These are phyloP conservation scores for Euspilapteryx auroguttella DNA, from an alignment of 2,888 invertebrate species.

Conservation along the genomic window DNA sequence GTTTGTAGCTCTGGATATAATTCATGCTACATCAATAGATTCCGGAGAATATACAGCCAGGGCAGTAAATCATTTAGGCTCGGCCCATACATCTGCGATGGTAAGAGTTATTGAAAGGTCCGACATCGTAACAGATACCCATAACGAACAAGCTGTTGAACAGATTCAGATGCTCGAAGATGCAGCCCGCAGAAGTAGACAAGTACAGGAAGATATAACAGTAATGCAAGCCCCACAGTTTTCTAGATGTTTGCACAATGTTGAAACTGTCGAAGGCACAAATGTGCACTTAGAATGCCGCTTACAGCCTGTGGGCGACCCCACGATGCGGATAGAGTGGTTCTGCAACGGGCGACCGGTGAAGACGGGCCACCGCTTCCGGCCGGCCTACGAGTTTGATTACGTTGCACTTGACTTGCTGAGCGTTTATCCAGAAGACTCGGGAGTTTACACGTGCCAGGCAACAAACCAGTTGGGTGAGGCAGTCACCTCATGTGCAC, in stretches of 20 bases:
- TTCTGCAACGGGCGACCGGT: conserved; percentile 92
- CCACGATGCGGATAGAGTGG: conserved; percentile 95
- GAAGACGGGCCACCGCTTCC: conserved; percentile 90
- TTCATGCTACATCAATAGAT: conserved; percentile 91
- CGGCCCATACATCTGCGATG: conserved; percentile 88
- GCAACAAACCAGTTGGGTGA: conserved; percentile 94
- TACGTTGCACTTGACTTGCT: conserved; percentile 95
- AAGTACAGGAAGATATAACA: conserved; percentile 78
- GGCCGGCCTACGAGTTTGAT: conserved; percentile 95
- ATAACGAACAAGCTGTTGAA: conserved; percentile 89
- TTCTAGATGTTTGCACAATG: conserved; percentile 83
- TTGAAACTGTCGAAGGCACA: conserved; percentile 87
- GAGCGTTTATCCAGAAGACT: conserved; percentile 96
- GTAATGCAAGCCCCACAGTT: conserved; percentile 86
- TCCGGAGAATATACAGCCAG: conserved; percentile 93
- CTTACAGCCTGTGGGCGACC: conserved; percentile 87
- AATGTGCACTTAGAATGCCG: conserved; percentile 92
- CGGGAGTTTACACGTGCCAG: conserved; percentile 93
- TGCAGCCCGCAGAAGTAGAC: conserved; percentile 69
- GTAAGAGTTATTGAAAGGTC: conserved; percentile 83
- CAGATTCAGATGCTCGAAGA: conserved; percentile 91
- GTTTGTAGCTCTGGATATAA: conserved; percentile 93
- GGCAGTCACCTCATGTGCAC: conserved; percentile 89
- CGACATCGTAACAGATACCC: conserved; percentile 84
- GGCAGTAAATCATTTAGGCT: conserved; percentile 91